Base-by-base conservation (phyloP, 2,113 vertebrate genomes). In the Coregonus clupeaformis region DNA sequence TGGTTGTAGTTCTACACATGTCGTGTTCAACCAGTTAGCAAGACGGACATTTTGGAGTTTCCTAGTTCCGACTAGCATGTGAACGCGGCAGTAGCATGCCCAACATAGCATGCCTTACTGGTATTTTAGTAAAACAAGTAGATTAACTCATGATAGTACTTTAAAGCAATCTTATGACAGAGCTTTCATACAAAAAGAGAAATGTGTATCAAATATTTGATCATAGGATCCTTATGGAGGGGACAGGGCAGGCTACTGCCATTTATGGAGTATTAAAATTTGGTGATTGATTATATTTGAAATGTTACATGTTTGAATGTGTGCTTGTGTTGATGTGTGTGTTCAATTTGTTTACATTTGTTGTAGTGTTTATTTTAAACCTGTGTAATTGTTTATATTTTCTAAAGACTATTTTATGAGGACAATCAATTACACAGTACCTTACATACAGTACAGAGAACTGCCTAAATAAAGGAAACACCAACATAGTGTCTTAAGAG, bases 241-340 rank as follows among this genome's bases (percentile, higher is more conserved):
- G 22, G 47, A 9, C 13, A 5, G 6, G 11, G n/a, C 20, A 14
- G 24, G 25, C 27, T 71, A 20, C 14, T 60, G 27, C 6, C 32
- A 63, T 72, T 30, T 86, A 79, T 57, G 87, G 88, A 82, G 81
- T 47, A 63, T 90, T 94, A 92, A 93, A 93, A 92, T 91, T 90
- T 75, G 47, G 63, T 42, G 36, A 42, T 42, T 63, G 22, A 71
- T 70, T 60, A 60, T 24, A 60, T 60, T 60, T 24, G 13, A 60
- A 60, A 22, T 59, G 12, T 71, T 59, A 72, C 55, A 13, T 73
- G n/a, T 1, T 49, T 27, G 11, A 14, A 6, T 20, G 16, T 72
- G 24, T 71, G 64, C 29, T 67, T 69, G 49, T 69, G 27, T 75
- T 65, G 3, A 16, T n/a, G n/a, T n/a, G n/a, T 30, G 62, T 36